Evolutionary conservation across 2,888 invertebrate genomes (phyloP).

Genomic region (Dynastes tityus): DNA sequence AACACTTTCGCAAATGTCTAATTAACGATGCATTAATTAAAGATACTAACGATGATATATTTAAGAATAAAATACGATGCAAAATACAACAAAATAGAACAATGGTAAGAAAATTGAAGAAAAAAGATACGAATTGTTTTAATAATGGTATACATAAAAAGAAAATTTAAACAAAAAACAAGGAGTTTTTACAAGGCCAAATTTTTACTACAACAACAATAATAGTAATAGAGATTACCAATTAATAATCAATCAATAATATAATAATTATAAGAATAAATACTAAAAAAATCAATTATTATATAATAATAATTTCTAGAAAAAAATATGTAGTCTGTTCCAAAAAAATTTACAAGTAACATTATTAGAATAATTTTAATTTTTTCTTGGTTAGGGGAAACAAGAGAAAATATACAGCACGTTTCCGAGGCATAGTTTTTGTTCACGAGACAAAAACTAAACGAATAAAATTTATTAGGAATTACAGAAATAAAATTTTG

Average conservation of each 20-base stretch:
- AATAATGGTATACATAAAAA: conserved; percentile 2
- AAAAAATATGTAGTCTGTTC: conserved; percentile 18
- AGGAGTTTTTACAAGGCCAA: conserved; percentile 49
- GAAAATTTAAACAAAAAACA: not conserved
- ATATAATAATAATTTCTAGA: conserved; percentile 21
- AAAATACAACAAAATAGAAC: too few species aligned
- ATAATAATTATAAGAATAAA: conserved; percentile 34
- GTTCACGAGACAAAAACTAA: too few species aligned
- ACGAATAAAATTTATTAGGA: too few species aligned
- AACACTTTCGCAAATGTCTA: not conserved
- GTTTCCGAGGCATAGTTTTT: not conserved
- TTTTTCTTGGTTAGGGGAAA: not conserved
- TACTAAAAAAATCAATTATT: conserved; percentile 12
- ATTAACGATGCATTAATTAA: not conserved
- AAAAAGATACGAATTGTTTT: not conserved
- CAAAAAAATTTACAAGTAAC: conserved; percentile 15
- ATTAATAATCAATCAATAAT: conserved; percentile 23
- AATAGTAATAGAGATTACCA: conserved; percentile 43
- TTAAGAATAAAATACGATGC: too few species aligned
- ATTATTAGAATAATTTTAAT: conserved; percentile 36
- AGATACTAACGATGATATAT: not conserved
- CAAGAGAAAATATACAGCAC: not conserved
- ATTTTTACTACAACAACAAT: conserved; percentile 35
- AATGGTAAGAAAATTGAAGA: too few species aligned
- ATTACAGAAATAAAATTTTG: too few species aligned